These are phyloP conservation scores for Myiotriccus ornatus DNA, from an alignment of 2,797 vertebrate species.

Conservation along the genomic window DNA sequence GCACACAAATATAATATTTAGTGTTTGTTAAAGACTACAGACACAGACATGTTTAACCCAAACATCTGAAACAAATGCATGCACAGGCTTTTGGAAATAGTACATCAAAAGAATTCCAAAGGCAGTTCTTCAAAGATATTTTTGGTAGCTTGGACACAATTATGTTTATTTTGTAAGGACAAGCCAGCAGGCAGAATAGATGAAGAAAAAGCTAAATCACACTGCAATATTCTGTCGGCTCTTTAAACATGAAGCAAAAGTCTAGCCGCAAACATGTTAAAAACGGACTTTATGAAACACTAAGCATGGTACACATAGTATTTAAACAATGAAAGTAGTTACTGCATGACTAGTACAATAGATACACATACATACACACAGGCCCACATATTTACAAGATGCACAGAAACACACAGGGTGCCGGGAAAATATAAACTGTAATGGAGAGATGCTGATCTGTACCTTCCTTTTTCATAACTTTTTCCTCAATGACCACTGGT, in stretches of 20 bases:
- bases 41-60: not conserved
- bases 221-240: not conserved
- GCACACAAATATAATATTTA: not conserved
- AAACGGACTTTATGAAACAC: not conserved
- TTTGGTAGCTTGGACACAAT: not conserved
- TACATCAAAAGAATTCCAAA: conserved; percentile 42
- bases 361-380: not conserved
- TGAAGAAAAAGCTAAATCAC: not conserved
- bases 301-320: not conserved
- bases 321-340: not conserved
- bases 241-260: conserved; percentile 32
- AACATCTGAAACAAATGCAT: not conserved
- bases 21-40: not conserved
- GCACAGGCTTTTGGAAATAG: conserved; percentile 22
- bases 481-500: conserved; percentile 75
- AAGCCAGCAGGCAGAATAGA: not conserved
- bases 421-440: not conserved
- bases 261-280: conserved; percentile 7
- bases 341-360: not conserved
- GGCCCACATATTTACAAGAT: not conserved
- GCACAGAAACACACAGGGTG: not conserved
- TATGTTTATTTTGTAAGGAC: not conserved
- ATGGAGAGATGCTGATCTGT: conserved; percentile 56
- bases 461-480: conserved; percentile 79
- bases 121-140: conserved; percentile 38